Base-by-base conservation (phyloP, 1,140 invertebrate species). In the Megalopta genalis region DNA sequence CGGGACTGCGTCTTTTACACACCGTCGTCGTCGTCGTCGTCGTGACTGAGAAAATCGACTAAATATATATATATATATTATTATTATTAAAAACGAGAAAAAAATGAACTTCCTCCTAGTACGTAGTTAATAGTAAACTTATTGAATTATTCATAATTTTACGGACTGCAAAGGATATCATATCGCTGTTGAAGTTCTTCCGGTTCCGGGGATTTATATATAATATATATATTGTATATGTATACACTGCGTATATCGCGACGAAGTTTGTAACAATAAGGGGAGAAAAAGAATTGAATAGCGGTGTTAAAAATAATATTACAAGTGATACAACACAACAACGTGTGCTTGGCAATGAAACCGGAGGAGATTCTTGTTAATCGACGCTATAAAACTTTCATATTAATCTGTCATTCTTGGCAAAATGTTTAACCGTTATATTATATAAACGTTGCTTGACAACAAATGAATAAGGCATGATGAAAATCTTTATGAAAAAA, bases 171-270 rank as follows among this genome's bases (percentile, higher is more conserved):
- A 81, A 70, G 59, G 49, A 84, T 71, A 81, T 81, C 73, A 81
- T 85, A 78, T 86, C 79, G 80, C 80, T 82, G 83, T 86, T 86
- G 54, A 78, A 82, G 66, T 78, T 82, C 74, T 86, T 85, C 79
- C 67, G 70, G 54, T 85, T 84, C 52, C 59, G 63, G 65, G 52
- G 25, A 72, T 60, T 67, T 77, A 81, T 74, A 74, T 74, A 77
- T 77, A 81, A 69, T 76, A 76, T 68, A 76, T 68, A 75, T 80
- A 66, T 77, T 65, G 32, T 65, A 81, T 77, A 81, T 73, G 69
- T 72, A 74, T 86, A 81, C 68, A 82, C 46, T 77, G 63, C 52
- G 57, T 77, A 8, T 64, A 46, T 76, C 14, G 52, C 59, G 65
- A 37, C 54, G 39, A 63, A 57, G 72, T 69, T 81, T 81, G 74